Evolutionary conservation across 2,113 vertebrate genomes (phyloP).

Genomic region (Bujurquina vittata): DNA sequence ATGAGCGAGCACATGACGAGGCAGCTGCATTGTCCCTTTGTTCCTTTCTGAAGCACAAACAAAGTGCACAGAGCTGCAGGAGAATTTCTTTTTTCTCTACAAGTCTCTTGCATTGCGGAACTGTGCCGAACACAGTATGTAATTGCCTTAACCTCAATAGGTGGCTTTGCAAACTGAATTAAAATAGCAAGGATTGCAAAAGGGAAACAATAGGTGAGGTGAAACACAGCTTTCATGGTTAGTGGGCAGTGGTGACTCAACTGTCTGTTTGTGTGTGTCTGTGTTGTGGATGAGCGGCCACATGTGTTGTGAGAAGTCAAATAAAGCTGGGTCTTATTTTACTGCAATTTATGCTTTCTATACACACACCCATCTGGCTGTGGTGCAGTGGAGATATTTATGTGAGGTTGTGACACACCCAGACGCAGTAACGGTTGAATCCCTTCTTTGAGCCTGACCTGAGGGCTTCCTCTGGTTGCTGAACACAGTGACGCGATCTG

Average conservation of each 20-base stretch:
- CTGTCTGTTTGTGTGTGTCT: not conserved
- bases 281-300: not conserved
- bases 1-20: slow-evolving; percentile 33
- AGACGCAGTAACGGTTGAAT: slow-evolving; percentile 42
- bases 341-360: slow-evolving; percentile 15
- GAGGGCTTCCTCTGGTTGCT: slow-evolving; percentile 54
- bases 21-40: slow-evolving; percentile 37
- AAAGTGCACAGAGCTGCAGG: slow-evolving; percentile 7
- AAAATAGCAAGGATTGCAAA: slow-evolving; percentile 56
- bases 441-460: slow-evolving; percentile 64
- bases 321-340: slow-evolving; percentile 6
- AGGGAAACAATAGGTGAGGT: slow-evolving; percentile 32
- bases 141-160: slow-evolving; percentile 65
- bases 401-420: slow-evolving; percentile 57
- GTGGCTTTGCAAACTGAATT: slow-evolving; percentile 58
- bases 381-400: slow-evolving; percentile 51
- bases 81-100: slow-evolving; percentile 15
- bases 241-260: not conserved
- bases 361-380: slow-evolving; percentile 17
- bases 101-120: slow-evolving; percentile 31
- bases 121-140: slow-evolving; percentile 60
- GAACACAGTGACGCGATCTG: slow-evolving; percentile 45
- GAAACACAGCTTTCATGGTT: slow-evolving; percentile 27
- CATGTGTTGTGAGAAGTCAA: not conserved
- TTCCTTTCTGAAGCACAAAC: slow-evolving; percentile 44